Evolutionary conservation across 2,888 invertebrate species (phyloP).

Genomic region (Agonopterix alstromeriana): DNA sequence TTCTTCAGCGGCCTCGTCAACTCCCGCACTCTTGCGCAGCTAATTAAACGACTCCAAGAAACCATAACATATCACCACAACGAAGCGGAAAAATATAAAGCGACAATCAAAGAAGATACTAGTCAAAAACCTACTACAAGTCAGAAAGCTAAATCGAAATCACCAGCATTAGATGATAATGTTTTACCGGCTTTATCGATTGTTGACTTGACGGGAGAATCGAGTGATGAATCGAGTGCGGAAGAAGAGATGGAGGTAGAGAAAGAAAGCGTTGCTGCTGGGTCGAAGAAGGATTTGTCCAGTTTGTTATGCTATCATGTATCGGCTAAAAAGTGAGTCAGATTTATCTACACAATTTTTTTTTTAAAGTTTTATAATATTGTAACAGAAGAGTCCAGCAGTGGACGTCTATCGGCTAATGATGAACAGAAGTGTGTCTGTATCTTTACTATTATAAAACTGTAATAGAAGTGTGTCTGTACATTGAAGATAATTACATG

Average conservation of each 20-base stretch:
- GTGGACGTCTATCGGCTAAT: no score
- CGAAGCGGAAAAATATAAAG: conserved; percentile 20
- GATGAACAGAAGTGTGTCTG: no score
- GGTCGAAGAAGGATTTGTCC: conserved; percentile 16
- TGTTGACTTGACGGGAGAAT: conserved; percentile 37
- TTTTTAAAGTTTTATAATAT: no score
- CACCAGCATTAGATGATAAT: conserved; percentile 12
- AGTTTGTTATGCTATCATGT: conserved; percentile 44
- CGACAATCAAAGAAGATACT: neutral
- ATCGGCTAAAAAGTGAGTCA: conserved; percentile 50
- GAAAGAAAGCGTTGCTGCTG: conserved; percentile 14
- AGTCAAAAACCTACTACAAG: neutral
- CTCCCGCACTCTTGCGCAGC: conserved; percentile 43
- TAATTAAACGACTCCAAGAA: conserved; percentile 50
- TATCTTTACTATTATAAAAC: no score
- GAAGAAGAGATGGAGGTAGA: conserved; percentile 19
- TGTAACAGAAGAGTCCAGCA: no score
- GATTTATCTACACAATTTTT: no score
- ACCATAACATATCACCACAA: conserved; percentile 41
- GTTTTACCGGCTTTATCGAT: conserved; percentile 40
- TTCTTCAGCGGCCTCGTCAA: conserved; percentile 65
- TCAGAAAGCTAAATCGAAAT: conserved; percentile 11
- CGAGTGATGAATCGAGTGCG: conserved; percentile 23
- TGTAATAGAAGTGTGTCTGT: no score
- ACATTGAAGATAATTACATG: no score